phyloP scores from a whole-genome alignment of 2,113 vertebrate genomes.

The Gymnarchus niloticus region DNA sequence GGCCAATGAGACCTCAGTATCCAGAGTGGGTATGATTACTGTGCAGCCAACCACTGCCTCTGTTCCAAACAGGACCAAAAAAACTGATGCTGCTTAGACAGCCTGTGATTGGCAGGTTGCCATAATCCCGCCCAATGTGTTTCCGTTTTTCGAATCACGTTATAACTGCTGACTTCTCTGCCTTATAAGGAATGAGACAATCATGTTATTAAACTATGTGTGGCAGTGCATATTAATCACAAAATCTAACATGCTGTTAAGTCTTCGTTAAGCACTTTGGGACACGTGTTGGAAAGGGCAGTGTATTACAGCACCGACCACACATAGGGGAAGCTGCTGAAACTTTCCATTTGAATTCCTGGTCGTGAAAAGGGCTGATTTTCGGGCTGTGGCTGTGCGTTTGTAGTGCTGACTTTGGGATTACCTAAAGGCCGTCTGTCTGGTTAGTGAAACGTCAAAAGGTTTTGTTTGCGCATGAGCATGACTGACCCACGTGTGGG shows the following conservation, averaged over 20 bases:
- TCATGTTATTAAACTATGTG: not conserved
- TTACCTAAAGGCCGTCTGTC: not conserved
- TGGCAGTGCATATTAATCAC: constrained; percentile 5
- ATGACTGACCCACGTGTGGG: not conserved
- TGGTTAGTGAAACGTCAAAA: not conserved
- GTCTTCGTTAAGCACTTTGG: no score
- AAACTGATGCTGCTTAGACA: not conserved
- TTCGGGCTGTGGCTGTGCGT: not conserved
- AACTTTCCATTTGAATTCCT: not conserved
- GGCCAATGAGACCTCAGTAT: not conserved
- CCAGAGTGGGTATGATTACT: not conserved
- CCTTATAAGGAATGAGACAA: not conserved
- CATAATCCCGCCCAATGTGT: not conserved
- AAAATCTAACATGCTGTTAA: not conserved
- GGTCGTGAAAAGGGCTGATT: no score
- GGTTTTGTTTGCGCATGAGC: not conserved
- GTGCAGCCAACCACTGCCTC: not conserved
- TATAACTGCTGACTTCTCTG: not conserved
- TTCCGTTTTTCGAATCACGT: not conserved
- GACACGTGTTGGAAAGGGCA: no score
- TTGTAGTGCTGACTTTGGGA: not conserved
- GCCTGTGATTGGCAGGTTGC: not conserved
- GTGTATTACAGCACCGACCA: no score
- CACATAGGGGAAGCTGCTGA: no score
- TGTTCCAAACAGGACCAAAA: not conserved